Base-by-base conservation (phyloP, 2,888 invertebrate genomes). In the Phengaris arion region DNA sequence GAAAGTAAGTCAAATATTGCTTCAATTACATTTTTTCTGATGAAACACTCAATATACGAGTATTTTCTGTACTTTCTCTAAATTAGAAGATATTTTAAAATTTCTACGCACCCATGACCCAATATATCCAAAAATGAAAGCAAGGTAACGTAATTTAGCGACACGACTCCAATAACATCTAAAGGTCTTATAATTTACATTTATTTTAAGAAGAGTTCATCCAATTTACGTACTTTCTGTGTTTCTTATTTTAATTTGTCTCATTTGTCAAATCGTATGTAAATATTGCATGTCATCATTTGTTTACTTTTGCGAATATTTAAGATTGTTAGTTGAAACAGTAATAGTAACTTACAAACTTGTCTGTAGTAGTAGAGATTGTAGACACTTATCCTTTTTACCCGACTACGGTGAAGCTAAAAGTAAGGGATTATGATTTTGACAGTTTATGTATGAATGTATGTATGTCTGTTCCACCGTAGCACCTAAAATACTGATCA, bases 131-230 rank as follows among this genome's bases (percentile, higher is more conserved):
- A 52, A 72, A 52, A 52, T 13, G 8, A 52, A 12, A 72, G 22
- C 52, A 72, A 72, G 72, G 54, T 72, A 45, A 72, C 7, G 3
- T 72, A 54, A 54, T 72, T 72, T 35, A 72, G 72, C 72, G 12
- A n/a, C 13, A 72, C 48, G 48, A 8, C n/a, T 69, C 6, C 46
- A 46, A n/a, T 48, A 59, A 48, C 13, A 69, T 69, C n/a, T 69
- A 48, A n/a, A n/a, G 68, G 46, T 68, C 46, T 46, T 46, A 68
- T n/a, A 59, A 68, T 48, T n/a, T 46, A 45, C 13, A n/a, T 2
- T 68, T 69, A 69, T 68, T 68, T 13, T 48, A n/a, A 68, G 68
- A 7, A 35, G 22, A 22, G 22, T 35, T 68, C 45, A 46, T 68
- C 12, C 68, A 68, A 45, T 55, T 13, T 45, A 48, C 46, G 9